Base-by-base conservation (phyloP, 2,797 vertebrate genomes). In the Diceros bicornis region DNA sequence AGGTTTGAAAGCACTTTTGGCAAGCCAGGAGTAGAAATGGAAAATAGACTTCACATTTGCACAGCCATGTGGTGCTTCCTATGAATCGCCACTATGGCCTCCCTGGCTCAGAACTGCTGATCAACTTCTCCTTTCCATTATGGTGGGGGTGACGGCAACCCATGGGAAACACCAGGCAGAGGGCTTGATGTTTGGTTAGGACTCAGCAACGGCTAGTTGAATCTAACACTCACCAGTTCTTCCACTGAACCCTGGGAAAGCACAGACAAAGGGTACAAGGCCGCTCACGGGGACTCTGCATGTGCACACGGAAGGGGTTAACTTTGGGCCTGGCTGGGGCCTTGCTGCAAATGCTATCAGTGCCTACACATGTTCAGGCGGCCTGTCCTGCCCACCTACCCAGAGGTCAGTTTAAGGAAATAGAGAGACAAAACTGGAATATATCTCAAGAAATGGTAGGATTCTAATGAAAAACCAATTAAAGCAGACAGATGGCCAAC, bases 401-500 rank as follows among this genome's bases (percentile, higher is more conserved):
- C n/a, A 50, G 62, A 78, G 9, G 14, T 10, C 37, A 34, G 29
- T 66, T 55, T 55, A 81, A 82, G 57, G 75, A 79, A 72, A 84
- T 17, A 13, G 29, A 62, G 7, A 20, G 29, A 61, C 7, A 61
- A 21, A 90, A 50, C 34, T 61, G 23, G 66, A 93, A 69, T 50
- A 29, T 13, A 29, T 62, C 34, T 92, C 50, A 44, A 94, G 44
- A 92, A 78, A 74, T 69, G 20, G 17, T 77, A 52, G n/a, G 47
- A 47, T 59, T 89, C 62, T 79, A 69, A 75, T 57, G 34, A 95
- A 91, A 93, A 94, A 55, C 17, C 62, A 96, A 79, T 93, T 79
- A 96, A 61, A 52, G 41, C 50, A 95, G 91, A 96, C 93, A 97
- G 95, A 96, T 97, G 97, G 85, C 32, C 6, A 0, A 47, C 20